Evolutionary conservation across 2,797 vertebrate genomes (phyloP).

Genomic region (Diglossa cyanea): DNA sequence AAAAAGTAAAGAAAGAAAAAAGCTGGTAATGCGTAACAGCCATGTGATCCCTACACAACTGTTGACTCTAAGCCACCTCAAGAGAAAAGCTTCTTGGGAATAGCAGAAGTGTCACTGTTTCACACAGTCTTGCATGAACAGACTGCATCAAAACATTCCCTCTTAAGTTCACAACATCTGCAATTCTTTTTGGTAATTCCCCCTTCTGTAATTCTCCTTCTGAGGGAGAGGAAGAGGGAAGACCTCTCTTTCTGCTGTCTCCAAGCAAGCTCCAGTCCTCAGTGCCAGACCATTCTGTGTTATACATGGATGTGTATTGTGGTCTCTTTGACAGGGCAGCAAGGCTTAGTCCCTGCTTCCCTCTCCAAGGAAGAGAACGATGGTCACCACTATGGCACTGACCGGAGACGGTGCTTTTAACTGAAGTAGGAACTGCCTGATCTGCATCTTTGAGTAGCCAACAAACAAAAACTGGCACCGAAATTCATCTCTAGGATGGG

Average conservation of each 20-base stretch:
- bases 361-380: neutral
- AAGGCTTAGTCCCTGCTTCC: neutral
- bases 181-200: neutral
- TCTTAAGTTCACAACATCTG: neutral
- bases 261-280: neutral
- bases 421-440: neutral
- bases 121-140: neutral
- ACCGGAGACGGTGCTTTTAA: neutral
- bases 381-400: neutral
- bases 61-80: neutral
- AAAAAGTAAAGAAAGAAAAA: neutral
- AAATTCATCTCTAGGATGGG: neutral
- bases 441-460: conserved; percentile 2
- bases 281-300: neutral
- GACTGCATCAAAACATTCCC: neutral
- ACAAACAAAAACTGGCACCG: neutral
- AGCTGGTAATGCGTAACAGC: neutral
- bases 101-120: neutral
- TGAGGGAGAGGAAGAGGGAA: neutral
- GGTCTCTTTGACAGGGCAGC: neutral
- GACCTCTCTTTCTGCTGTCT: neutral
- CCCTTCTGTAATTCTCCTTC: neutral
- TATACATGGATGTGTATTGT: accelerated
- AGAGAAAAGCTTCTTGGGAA: neutral
- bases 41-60: neutral